Base-by-base conservation (phyloP, 2,888 invertebrate species). In the Watsonalla cultraria region DNA sequence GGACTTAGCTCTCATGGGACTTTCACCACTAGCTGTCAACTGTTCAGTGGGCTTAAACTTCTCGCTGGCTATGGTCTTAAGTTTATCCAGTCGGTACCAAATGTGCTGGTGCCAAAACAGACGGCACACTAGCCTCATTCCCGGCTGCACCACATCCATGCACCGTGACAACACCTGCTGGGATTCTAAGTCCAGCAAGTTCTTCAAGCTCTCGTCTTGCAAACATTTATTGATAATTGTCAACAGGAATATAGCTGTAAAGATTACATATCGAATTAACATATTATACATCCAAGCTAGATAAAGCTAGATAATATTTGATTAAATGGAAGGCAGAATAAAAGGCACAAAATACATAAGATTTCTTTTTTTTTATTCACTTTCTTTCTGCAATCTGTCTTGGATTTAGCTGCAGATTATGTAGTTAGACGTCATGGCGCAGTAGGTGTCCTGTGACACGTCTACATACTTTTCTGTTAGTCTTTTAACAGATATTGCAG, bases 51-150 rank as follows among this genome's bases (percentile, higher is more conserved):
- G 4, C 8, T 37, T 37, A 0, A 37, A 8, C 8, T 37, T 37
- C 37, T 8, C 55, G 37, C 63, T 64, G 4, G 65, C 62, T 6
- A 84, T 82, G 15, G 71, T 59, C 13, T 59, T 53, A 2, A 85
- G 59, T 45, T 78, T 64, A 0, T 78, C 69, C 5, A 55, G 55
- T 46, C 70, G 74, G 54, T 80, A 84, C 90, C 91, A 91, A 8
- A 71, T 66, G 0, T 72, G 68, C 54, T 80, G 76, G 6, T 81
- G 68, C 90, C 91, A 90, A 59, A 79, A 90, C 45, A 91, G 58
- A 5, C 88, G 68, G 62, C 88, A 88, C 0, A 88, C 73, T 2
- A 89, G 56, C 51, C 68, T 72, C 66, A 82, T 72, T 0, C 82
- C 82, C 0, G 80, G 80, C 46, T 82, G 80, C 0, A 58, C 52